A percentile compares a stretch with the other conserved stretches of the same genome.
Evolutionary conservation across 2,888 invertebrate genomes (phyloP).

Genomic region (Cataglyphis cursor): DNA sequence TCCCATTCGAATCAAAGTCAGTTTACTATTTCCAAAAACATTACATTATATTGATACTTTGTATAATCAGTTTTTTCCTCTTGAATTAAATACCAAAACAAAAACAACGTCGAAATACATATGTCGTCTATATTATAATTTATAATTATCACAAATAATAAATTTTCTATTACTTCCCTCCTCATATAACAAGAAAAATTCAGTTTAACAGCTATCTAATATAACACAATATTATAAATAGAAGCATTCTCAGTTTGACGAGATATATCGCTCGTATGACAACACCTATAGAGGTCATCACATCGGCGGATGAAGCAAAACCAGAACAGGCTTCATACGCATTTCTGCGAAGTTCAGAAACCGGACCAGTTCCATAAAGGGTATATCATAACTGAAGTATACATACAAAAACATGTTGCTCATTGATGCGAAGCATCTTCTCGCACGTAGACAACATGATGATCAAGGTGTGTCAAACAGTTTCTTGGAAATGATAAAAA

Average conservation of each 20-base stretch:
- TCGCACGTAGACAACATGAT: neutral
- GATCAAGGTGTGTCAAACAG: neutral
- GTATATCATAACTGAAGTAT: neutral
- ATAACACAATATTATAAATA: neutral
- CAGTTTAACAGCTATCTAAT: neutral
- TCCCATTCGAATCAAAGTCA: neutral
- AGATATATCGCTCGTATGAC: neutral
- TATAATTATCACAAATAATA: neutral
- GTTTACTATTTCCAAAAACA: neutral
- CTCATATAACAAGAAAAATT: neutral
- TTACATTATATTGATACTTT: neutral
- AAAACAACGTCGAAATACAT: neutral
- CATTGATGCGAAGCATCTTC: neutral
- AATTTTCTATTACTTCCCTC: neutral
- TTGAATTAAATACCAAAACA: neutral
- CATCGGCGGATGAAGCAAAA: neutral
- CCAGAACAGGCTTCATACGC: neutral
- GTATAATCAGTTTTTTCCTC: neutral
- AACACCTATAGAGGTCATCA: neutral
- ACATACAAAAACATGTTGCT: neutral
- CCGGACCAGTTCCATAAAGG: neutral
- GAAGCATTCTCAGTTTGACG: neutral
- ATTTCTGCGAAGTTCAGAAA: constrained; percentile 27
- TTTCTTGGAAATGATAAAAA: neutral
- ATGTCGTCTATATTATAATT: neutral